Evolutionary conservation across 35 echinoderm and acorn worm species (phyloP).

Genomic region (Heliocidaris tuberculata): DNA sequence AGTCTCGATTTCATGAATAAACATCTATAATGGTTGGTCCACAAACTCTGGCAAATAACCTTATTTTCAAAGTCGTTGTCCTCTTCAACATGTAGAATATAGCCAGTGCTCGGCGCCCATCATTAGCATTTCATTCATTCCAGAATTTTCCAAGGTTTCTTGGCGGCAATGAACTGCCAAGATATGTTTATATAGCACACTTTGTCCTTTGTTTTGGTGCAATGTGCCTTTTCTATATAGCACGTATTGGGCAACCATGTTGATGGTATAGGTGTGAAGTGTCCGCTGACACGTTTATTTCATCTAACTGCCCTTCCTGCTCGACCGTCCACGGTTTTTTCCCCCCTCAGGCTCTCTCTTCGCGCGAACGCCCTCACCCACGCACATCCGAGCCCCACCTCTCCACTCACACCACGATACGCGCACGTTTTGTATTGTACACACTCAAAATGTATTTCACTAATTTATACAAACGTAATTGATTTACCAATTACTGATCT

Average conservation of each 20-base stretch:
- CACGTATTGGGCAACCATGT: background rate
- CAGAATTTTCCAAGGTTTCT: background rate
- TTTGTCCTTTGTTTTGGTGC: background rate
- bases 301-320: background rate
- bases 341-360: too few species aligned
- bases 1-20: too few species aligned
- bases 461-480: too few species aligned
- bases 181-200: background rate
- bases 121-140: background rate
- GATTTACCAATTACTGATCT: too few species aligned
- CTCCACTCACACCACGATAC: background rate
- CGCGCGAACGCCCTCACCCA: background rate
- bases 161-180: background rate
- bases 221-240: background rate
- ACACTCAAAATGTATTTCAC: too few species aligned
- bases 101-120: too few species aligned
- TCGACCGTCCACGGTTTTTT: too few species aligned
- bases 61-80: too few species aligned
- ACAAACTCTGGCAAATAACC: too few species aligned
- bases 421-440: too few species aligned
- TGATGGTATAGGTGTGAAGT: background rate
- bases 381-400: background rate
- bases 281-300: background rate
- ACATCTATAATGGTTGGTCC: too few species aligned
- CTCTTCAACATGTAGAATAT: too few species aligned